Evolutionary conservation across 2,113 vertebrate genomes (phyloP).

Genomic region (Chiloscyllium plagiosum): DNA sequence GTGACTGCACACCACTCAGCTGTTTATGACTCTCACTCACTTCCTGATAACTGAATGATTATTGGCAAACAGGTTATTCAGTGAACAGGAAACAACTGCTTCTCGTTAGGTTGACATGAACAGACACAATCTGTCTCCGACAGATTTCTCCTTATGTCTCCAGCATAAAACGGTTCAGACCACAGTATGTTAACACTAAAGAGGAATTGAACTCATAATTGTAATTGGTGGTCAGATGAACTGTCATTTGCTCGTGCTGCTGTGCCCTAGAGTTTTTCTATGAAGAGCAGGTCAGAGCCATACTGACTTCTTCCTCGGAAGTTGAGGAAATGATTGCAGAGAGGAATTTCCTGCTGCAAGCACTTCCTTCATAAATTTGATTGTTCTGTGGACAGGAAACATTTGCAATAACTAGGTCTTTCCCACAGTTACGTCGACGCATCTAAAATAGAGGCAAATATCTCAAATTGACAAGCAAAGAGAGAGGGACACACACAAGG

Average conservation of each 20-base stretch:
- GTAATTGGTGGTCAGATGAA: constrained; percentile 32
- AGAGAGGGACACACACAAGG: no score
- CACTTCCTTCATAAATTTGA: constrained; percentile 36
- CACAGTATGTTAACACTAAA: constrained; percentile 31
- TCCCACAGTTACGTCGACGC: constrained; percentile 19
- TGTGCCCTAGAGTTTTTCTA: constrained; percentile 1
- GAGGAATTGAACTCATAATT: constrained; percentile 31
- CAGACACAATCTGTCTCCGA: constrained; percentile 34
- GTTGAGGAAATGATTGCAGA: constrained; percentile 34
- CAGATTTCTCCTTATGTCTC: constrained; percentile 34
- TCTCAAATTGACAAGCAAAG: not conserved
- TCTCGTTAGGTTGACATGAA: constrained; percentile 37
- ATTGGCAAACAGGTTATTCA: constrained; percentile 38
- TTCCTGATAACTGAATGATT: constrained; percentile 37
- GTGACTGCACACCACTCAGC: constrained; percentile 28
- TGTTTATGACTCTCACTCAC: constrained; percentile 36
- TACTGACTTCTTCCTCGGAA: constrained; percentile 33
- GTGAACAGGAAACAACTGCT: constrained; percentile 38
- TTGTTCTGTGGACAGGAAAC: constrained; percentile 24
- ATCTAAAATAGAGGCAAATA: constrained; percentile 16
- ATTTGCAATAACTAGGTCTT: constrained; percentile 36
- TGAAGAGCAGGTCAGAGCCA: constrained; percentile 32
- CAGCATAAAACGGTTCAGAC: constrained; percentile 18
- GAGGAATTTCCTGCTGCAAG: constrained; percentile 33
- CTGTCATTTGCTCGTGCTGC: constrained; percentile 32